phyloP scores from a whole-genome alignment of 2,888 invertebrate genomes.

The Scaeva pyrastri region DNA sequence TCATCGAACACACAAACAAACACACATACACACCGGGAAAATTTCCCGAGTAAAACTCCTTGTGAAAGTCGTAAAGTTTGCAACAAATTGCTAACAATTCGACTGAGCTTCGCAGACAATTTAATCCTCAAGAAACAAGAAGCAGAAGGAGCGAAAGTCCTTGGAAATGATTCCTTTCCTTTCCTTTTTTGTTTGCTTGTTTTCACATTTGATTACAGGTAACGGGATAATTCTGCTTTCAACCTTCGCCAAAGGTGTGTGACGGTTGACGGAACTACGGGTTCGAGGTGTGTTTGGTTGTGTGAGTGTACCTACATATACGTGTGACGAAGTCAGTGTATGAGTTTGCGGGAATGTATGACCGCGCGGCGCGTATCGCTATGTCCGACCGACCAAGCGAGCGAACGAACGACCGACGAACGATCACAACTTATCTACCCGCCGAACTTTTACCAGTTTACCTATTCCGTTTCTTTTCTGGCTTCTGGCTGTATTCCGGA shows the following conservation, averaged over 20 bases:
- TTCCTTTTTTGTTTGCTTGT: slow-evolving; percentile 28
- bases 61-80: slow-evolving; percentile 53
- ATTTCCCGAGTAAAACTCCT: not conserved
- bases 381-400: slow-evolving; percentile 38
- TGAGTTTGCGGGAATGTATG: not conserved
- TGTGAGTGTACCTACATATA: slow-evolving; percentile 12
- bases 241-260: slow-evolving; percentile 14
- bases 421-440: slow-evolving; percentile 39
- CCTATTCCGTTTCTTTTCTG: too few relatives aligned
- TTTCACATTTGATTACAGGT: slow-evolving; percentile 72
- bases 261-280: not conserved
- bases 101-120: slow-evolving; percentile 45
- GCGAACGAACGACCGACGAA: slow-evolving; percentile 44
- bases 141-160: slow-evolving; percentile 52
- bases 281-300: not conserved
- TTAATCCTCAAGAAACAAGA: slow-evolving; percentile 48
- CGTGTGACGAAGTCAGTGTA: not conserved
- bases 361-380: slow-evolving; percentile 59
- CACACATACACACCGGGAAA: slow-evolving; percentile 20
- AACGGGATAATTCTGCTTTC: slow-evolving; percentile 51
- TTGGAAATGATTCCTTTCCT: slow-evolving; percentile 52
- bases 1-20: not conserved
- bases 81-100: slow-evolving; percentile 59
- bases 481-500: slow-evolving; percentile 12
- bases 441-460: slow-evolving; percentile 33